A percentile compares a stretch with the other conserved stretches of the same genome.
These are phyloP conservation scores for Philopotamus ludificatus DNA, from an alignment of 1,140 invertebrate species.

Conservation along the genomic window DNA sequence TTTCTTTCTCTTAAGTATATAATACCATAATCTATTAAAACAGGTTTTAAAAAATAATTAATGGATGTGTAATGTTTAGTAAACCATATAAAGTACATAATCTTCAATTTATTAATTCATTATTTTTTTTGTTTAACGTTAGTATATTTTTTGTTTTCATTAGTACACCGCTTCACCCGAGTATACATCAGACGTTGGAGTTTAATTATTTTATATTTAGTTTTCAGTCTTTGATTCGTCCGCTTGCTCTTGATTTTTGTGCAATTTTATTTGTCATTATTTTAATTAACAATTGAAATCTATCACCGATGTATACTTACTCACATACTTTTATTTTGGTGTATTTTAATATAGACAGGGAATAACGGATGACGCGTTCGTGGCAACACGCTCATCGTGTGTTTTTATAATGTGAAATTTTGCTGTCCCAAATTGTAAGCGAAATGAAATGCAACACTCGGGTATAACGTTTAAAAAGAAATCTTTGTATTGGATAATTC, in stretches of 20 bases:
- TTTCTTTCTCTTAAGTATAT: not conserved
- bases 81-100: too few species aligned
- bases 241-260: too few species aligned
- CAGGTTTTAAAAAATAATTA: not conserved
- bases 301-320: not conserved
- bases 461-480: not conserved
- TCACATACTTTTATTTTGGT: slow-evolving; percentile 9
- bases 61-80: too few species aligned
- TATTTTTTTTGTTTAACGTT: too few species aligned
- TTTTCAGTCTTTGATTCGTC: not conserved
- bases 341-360: slow-evolving; percentile 18
- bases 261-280: too few species aligned
- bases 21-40: too few species aligned
- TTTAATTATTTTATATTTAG: too few species aligned
- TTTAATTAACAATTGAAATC: too few species aligned
- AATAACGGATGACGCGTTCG: not conserved
- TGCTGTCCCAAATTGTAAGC: slow-evolving; percentile 36
- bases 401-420: slow-evolving; percentile 36
- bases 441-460: slow-evolving; percentile 10
- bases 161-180: not conserved
- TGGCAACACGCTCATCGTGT: not conserved
- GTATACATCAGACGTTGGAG: not conserved
- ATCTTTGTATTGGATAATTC: not conserved
- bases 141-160: too few species aligned
- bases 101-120: too few species aligned